phyloP scores from a whole-genome alignment of 2,797 vertebrate genomes.

The Leucoraja ocellata region DNA sequence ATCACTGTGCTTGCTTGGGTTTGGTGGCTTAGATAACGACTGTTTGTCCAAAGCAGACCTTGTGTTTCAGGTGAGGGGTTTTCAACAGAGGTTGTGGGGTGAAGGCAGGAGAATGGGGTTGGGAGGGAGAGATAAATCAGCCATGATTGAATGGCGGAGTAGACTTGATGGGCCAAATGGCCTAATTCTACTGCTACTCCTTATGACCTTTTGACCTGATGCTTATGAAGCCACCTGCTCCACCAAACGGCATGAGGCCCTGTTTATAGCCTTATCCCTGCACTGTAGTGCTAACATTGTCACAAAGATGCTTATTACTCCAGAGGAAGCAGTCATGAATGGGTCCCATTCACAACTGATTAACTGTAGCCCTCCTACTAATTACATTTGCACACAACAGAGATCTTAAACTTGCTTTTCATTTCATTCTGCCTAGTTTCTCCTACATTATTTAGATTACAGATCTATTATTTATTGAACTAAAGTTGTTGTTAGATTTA shows the following conservation, averaged over 20 bases:
- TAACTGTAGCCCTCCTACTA: conserved; percentile 96
- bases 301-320: conserved; percentile 82
- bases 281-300: conserved; percentile 74
- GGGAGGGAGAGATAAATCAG: no score
- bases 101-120: no score
- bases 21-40: background rate
- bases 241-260: conserved; percentile 62
- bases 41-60: conserved; percentile 46
- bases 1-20: background rate
- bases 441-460: conserved; percentile 79
- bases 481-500: background rate
- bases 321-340: conserved; percentile 99
- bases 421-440: conserved; percentile 82
- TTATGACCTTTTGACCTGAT: no score
- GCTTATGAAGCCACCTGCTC: conserved; percentile 80
- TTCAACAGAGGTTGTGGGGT: conserved; percentile 43
- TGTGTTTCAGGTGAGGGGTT: conserved; percentile 72
- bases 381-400: conserved; percentile 92
- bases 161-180: no score
- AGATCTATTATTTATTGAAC: conserved; percentile 41
- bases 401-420: conserved; percentile 81
- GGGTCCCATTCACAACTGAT: conserved; percentile 99
- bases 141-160: no score
- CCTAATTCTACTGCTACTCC: no score
- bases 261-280: conserved; percentile 60